These are phyloP conservation scores for Leptobrachium leishanense DNA, from an alignment of 2,113 vertebrate genomes.

Conservation along the genomic window DNA sequence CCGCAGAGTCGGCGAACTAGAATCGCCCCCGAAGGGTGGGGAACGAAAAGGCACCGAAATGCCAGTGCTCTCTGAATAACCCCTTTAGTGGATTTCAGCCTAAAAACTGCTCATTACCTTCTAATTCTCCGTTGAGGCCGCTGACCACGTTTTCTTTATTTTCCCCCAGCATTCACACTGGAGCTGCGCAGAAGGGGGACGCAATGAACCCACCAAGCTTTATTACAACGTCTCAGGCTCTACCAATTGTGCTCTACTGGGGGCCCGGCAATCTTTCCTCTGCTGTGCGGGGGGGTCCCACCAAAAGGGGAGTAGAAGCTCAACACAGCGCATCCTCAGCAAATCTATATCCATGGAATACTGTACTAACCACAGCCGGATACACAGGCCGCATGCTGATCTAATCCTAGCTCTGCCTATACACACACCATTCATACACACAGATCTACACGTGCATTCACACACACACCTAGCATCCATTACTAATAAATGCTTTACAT, in stretches of 20 bases:
- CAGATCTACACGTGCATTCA: too few relatives aligned
- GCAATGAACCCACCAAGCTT: slow-evolving; percentile 53
- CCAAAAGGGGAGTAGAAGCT: slow-evolving; percentile 3
- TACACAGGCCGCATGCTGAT: too few relatives aligned
- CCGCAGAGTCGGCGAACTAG: too few relatives aligned
- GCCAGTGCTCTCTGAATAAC: too few relatives aligned
- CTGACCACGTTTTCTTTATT: background rate
- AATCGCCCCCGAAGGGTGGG: too few relatives aligned
- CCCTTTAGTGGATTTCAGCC: too few relatives aligned
- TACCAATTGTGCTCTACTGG: slow-evolving; percentile 21
- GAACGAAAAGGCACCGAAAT: too few relatives aligned
- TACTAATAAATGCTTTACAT: slow-evolving; percentile 1
- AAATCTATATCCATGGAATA: background rate
- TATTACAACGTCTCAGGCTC: slow-evolving; percentile 26
- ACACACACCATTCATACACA: too few relatives aligned
- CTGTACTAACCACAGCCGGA: slow-evolving; percentile 6
- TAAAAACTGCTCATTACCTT: background rate
- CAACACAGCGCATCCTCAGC: slow-evolving; percentile 37
- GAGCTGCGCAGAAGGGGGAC: slow-evolving; percentile 82
- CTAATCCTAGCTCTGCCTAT: too few relatives aligned
- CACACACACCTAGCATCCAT: background rate
- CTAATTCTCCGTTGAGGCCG: too few relatives aligned
- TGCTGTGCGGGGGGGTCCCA: background rate
- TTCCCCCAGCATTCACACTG: slow-evolving; percentile 76
- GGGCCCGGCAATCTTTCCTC: slow-evolving; percentile 11